Base-by-base conservation (phyloP, 2,113 vertebrate genomes). In the Aplodontia rufa region DNA sequence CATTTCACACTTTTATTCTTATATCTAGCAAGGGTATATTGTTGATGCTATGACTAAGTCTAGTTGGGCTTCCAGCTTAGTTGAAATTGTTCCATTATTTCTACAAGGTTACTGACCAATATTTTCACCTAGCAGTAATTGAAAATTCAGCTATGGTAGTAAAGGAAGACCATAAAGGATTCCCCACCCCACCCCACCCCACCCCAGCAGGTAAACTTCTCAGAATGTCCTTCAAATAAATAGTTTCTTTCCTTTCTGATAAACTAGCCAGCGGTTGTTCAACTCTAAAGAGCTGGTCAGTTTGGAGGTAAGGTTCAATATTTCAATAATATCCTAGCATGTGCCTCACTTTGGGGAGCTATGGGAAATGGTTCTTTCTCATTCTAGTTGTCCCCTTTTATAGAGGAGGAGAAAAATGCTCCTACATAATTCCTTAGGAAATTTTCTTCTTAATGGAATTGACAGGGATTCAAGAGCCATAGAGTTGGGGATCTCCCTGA, bases 181-280 rank as follows among this genome's bases (percentile, higher is more conserved):
- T 28, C 37, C 7, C 49, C 79, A 64, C 1, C 30, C 35, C 37
- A n/a, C 37, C 7, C 49, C 79, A 64, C 1, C 30, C 35, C 35
- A 35, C 3, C 5, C 14, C 68, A 91, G 72, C 28, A 37, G 11
- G 24, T 55, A 45, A 60, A 26, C 37, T 90, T 76, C 66, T 96
- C 64, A 93, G 74, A 90, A 79, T 51, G 32, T 72, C 66, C 40
- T 93, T 74, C 64, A 89, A 76, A 93, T 72, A 88, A 30, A n/a
- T 37, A 42, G 6, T 19, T 79, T 62, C 30, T 90, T 83, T 80
- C 22, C 68, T 96, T 81, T 62, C 74, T 66, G 75, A 87, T 88
- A 82, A 79, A 79, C n/a, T 72, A 79, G 47, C 42, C 51, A n/a
- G n/a, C 80, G 45, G 30, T 78, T 47, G 22, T 35, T 93, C 85